Conservation (phyloP, 2,888 invertebrate species). For the Diloba caeruleocephala region DNA sequence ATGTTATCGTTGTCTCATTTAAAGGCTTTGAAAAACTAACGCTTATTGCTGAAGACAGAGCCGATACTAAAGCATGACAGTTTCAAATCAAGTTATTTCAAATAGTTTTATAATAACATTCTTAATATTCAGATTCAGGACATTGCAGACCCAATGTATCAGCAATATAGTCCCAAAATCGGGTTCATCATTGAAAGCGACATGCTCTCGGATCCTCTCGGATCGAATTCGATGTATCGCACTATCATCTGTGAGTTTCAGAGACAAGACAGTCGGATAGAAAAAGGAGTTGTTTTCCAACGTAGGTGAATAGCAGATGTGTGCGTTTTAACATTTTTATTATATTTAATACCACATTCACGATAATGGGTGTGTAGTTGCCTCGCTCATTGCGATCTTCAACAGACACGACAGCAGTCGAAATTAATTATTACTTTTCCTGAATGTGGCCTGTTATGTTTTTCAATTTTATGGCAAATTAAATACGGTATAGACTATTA, state of each 20-base stretch:
- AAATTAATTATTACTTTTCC: conserved; percentile 53
- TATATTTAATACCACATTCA: conserved; percentile 64
- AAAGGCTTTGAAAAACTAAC: conserved; percentile 65
- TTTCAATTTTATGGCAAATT: conserved; percentile 66
- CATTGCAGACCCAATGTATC: conserved; percentile 71
- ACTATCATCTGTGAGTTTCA: conserved; percentile 72
- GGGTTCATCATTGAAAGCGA: conserved; percentile 78
- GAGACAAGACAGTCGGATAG: conserved; percentile 61
- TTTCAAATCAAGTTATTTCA: conserved; percentile 30
- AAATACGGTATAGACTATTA: conserved; percentile 4
- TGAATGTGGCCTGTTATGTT: conserved; percentile 67
- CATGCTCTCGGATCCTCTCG: conserved; percentile 59
- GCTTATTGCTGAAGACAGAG: conserved; percentile 72
- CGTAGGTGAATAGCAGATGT: conserved; percentile 82
- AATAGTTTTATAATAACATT: conserved; percentile 70
- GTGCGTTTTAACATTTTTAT: conserved; percentile 63
- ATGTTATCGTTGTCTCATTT: conserved; percentile 47
- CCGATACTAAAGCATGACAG: conserved; percentile 71
- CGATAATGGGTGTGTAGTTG: conserved; percentile 50
- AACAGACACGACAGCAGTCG: conserved; percentile 28
- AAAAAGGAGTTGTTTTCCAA: conserved; percentile 71
- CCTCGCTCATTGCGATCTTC: conserved; percentile 26
- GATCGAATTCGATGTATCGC: conserved; percentile 46
- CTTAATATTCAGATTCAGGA: conserved; percentile 85
- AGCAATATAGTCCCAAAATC: conserved; percentile 79